Percentiles rank a stretch among this genome's conserved stretches.
Conservation (phyloP, 2,888 invertebrate species). For the Osmoderma eremita region DNA sequence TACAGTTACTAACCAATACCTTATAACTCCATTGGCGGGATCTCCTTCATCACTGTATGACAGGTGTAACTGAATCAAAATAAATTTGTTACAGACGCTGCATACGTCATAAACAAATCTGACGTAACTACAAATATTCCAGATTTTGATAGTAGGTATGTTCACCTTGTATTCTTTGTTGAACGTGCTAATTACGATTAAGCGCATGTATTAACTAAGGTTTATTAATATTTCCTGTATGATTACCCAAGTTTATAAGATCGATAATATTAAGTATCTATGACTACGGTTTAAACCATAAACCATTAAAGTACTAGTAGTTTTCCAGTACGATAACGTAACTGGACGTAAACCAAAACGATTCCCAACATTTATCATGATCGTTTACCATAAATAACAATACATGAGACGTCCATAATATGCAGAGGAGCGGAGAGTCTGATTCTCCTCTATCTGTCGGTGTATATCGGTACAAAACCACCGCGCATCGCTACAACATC, state of each 20-base stretch:
- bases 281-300: conserved; percentile 14
- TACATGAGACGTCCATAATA: not conserved
- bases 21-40: too few relatives aligned
- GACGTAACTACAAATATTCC: too few relatives aligned
- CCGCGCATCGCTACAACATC: conserved; percentile 39
- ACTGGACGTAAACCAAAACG: conserved; percentile 30
- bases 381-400: conserved; percentile 44
- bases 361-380: conserved; percentile 44
- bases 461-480: conserved; percentile 40
- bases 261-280: conserved; percentile 11
- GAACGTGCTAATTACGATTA: too few relatives aligned
- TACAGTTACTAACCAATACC: too few relatives aligned
- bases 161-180: too few relatives aligned
- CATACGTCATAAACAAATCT: too few relatives aligned
- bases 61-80: too few relatives aligned
- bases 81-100: too few relatives aligned
- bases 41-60: too few relatives aligned
- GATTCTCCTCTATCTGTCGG: not conserved
- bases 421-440: conserved; percentile 1
- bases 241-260: not conserved
- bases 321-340: conserved; percentile 30
- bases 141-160: too few relatives aligned
- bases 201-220: too few relatives aligned
- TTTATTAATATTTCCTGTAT: too few relatives aligned
- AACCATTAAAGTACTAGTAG: conserved; percentile 23